Base-by-base conservation (phyloP, 92 coral and sea anemone species). In the Palythoa caribaeorum region DNA sequence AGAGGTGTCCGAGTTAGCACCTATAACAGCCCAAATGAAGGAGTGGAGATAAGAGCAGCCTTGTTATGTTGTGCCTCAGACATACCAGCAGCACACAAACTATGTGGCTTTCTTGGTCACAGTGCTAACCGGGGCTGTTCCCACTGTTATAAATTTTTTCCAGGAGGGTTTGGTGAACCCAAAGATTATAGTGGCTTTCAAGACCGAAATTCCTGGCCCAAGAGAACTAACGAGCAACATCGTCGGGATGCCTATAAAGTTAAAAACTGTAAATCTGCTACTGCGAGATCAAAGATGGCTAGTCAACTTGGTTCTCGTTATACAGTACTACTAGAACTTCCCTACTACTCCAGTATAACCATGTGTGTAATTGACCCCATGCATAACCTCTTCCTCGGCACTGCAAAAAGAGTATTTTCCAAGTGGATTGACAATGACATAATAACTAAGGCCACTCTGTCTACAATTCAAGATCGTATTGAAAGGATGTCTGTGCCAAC, bases 321-420 rank as follows among this genome's bases (percentile, higher is more conserved):
- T 50, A 89, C 91, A 36, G 48, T 10, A 19, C 51, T 89, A 3
- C 76, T 83, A 5, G 87, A 80, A 10, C 91, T 83, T 10, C 91
- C 91, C 5, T 89, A 89, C 52, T 89, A 80, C 74, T 40, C 80
- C 28, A 73, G 92, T 20, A 2, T 37, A 12, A 20, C 73, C 17
- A 88, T 88, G 87, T 88, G 91, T 59, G 87, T 80, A 5, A 55
- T 88, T 9, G 91, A 88, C 50, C 87, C 91, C 1, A 87, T 87
- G 90, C 90, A 87, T 55, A 87, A 87, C 21, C 19, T 87, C 6
- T 87, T 78, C 55, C 78, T 88, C 14, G 91, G 91, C 3, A 88
- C 91, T 1, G 87, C 91, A 1, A 88, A 88, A 37, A 79, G 39
- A 88, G 78, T 72, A 38, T 88, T 88, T 21, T n/a, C 16, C 3